phyloP scores from a whole-genome alignment of 2,888 invertebrate genomes.

The Pedicia rivosa region DNA sequence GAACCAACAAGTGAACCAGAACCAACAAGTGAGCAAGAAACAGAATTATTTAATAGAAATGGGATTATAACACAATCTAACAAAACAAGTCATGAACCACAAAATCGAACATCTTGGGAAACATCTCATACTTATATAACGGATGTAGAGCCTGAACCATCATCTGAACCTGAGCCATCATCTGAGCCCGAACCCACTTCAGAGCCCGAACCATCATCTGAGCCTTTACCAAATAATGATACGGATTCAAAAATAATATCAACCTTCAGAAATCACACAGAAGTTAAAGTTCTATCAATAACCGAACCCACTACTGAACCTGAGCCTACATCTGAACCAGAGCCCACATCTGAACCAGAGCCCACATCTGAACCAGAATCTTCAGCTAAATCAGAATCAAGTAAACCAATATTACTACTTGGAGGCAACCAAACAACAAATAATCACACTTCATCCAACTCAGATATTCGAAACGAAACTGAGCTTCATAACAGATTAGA shows the following conservation, averaged over 20 bases:
- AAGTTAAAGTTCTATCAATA: too few relatives aligned
- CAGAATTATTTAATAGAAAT: slow-evolving; percentile 19
- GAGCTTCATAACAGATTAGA: too few relatives aligned
- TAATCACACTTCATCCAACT: too few relatives aligned
- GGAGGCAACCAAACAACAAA: too few relatives aligned
- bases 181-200: slow-evolving; percentile 1
- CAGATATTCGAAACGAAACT: too few relatives aligned
- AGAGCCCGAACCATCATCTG: slow-evolving; percentile 21
- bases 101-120: too few relatives aligned
- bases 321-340: slow-evolving; percentile 8
- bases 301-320: slow-evolving; percentile 25
- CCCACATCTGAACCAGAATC: slow-evolving; percentile 16
- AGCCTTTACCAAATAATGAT: slow-evolving; percentile 25
- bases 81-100: too few relatives aligned
- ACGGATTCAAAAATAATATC: slow-evolving; percentile 16
- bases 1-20: slow-evolving; percentile 19
- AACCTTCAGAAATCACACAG: too few relatives aligned
- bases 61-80: too few relatives aligned
- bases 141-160: slow-evolving; percentile 23
- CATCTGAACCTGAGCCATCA: slow-evolving; percentile 21
- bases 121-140: slow-evolving; percentile 9
- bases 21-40: slow-evolving; percentile 23
- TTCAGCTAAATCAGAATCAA: slow-evolving; percentile 8
- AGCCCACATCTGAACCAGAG: slow-evolving; percentile 7
- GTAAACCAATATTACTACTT: too few relatives aligned